Conservation (phyloP, 2,888 invertebrate species). For the Digitonthophagus gazella region DNA sequence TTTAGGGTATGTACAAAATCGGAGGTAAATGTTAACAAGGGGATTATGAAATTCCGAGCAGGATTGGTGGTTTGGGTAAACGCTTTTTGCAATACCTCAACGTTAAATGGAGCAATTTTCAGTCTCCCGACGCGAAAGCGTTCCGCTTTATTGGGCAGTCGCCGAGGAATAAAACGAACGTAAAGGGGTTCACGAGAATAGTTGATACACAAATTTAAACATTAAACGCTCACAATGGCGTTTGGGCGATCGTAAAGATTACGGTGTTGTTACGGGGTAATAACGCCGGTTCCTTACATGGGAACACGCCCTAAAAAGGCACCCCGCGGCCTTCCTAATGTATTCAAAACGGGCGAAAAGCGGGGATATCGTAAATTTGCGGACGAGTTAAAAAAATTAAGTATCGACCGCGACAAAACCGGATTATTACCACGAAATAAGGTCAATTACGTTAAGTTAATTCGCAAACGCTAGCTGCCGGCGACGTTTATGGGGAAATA, state of each 20-base stretch:
- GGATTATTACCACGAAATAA: background rate
- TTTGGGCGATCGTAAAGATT: constrained; percentile 13
- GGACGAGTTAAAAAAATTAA: background rate
- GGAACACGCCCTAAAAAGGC: background rate
- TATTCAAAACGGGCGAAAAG: constrained; percentile 4
- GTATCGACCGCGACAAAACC: background rate
- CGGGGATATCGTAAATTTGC: background rate
- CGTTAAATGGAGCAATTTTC: background rate
- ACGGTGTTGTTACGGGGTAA: constrained; percentile 2
- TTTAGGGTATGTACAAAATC: background rate
- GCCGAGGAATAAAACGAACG: constrained; percentile 6
- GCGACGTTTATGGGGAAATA: background rate
- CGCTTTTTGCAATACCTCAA: background rate
- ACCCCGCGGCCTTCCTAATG: constrained; percentile 2
- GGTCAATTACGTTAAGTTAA: background rate
- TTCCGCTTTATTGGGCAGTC: background rate
- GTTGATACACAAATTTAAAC: constrained; percentile 16
- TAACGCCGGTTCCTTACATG: constrained; percentile 9
- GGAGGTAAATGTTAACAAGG: background rate
- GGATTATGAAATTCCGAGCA: background rate
- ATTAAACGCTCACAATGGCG: constrained; percentile 5
- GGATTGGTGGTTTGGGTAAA: background rate
- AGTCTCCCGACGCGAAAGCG: background rate
- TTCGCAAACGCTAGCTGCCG: background rate
- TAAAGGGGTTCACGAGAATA: constrained; percentile 3